A percentile compares a stretch with the other conserved stretches of the same genome.
Evolutionary conservation across 2,113 vertebrate species (phyloP).

Genomic region (Neotoma lepida): DNA sequence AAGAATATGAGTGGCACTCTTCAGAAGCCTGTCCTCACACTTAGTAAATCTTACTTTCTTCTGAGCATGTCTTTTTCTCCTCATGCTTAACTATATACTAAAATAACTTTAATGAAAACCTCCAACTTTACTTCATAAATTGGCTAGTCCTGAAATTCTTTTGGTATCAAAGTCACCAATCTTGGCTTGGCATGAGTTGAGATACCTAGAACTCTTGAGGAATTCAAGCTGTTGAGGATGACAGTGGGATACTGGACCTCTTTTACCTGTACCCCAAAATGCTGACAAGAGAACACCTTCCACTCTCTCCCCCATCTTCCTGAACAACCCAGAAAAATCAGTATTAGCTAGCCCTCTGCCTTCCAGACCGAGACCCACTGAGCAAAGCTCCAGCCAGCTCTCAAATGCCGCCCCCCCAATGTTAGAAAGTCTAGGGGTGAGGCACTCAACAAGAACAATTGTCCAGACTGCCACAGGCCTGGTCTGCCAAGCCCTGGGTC

Average conservation of each 20-base stretch:
- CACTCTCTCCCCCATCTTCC: background rate
- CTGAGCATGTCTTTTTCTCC: background rate
- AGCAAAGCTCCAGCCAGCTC: background rate
- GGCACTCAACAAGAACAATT: background rate
- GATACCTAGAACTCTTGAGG: background rate
- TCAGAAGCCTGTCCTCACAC: background rate
- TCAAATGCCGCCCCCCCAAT: background rate
- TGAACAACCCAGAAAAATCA: constrained; percentile 1
- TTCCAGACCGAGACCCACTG: background rate
- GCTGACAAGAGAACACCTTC: background rate
- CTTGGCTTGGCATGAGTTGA: background rate
- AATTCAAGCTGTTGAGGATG: background rate
- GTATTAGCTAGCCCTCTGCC: background rate
- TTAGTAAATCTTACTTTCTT: background rate
- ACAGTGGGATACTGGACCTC: background rate
- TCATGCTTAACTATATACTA: background rate
- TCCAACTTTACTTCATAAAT: background rate
- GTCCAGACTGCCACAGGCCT: background rate
- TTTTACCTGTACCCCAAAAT: background rate
- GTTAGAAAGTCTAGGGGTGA: background rate
- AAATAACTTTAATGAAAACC: background rate
- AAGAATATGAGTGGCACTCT: background rate
- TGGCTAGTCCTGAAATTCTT: background rate
- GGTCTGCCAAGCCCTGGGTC: background rate
- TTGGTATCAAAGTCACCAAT: background rate